Base-by-base conservation (phyloP, 2,888 invertebrate genomes). In the Amiota mariae region DNA sequence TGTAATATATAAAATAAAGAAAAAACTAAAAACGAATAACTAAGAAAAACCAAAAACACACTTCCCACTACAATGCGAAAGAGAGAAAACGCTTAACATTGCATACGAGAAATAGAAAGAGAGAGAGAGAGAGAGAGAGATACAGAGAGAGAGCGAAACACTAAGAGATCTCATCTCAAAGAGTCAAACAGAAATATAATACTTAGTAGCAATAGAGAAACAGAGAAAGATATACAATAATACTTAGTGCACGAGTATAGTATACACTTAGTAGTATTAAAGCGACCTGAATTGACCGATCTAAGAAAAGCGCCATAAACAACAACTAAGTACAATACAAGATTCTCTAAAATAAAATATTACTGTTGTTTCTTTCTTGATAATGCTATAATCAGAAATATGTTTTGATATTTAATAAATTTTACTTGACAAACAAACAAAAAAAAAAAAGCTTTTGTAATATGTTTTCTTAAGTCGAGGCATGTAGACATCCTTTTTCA, bases 31-130 rank as follows among this genome's bases (percentile, higher is more conserved):
- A 36, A 36, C 4, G 3, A 36, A 36, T 6, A 36, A 36, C 36
- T 36, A 36, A 36, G 36, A 6, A 6, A 36, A 36, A 36, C 15
- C 11, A 48, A 36, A 36, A 68, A 68, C 13, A 47, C 12, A 68
- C 67, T 68, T 68, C 67, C 67, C 67, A 68, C 67, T 68, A 68
- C 51, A 20, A 13, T 68, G 13, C 8, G 11, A n/a, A 63, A 12
- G 47, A 36, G 3, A 18, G 15, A 48, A 24, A 66, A 48, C 8
- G n/a, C 15, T 47, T 47, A 47, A 47, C 47, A 64, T n/a, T 9
- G n/a, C 46, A n/a, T 46, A 47, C n/a, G 18, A 46, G 15, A 64
- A 20, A 47, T 1, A 46, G 47, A 64, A n/a, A 46, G 9, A 47
- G 36, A 36, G 36, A 2, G 36, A 36, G 2, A 36, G 8, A 36